Conservation (phyloP, 2,797 vertebrate species). For the Nyctibius grandis region DNA sequence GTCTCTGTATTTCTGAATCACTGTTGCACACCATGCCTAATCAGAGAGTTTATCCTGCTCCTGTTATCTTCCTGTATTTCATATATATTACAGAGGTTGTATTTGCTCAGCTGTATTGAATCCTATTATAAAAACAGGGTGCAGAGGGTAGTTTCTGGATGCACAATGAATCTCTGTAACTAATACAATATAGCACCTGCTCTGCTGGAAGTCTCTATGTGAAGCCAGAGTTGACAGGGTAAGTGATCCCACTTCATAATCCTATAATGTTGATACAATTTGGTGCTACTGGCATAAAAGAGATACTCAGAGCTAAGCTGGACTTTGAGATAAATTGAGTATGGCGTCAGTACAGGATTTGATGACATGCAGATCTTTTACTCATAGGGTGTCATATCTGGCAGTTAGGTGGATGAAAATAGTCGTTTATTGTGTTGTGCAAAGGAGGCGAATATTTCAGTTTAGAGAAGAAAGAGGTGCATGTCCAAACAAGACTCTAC, state of each 20-base stretch:
- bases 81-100: conserved; percentile 22
- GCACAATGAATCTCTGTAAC: conserved; percentile 23
- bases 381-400: neutral
- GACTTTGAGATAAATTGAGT: conserved; percentile 10
- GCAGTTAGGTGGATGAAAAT: neutral
- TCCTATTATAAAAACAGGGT: conserved; percentile 25
- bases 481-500: neutral
- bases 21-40: neutral
- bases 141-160: conserved; percentile 36
- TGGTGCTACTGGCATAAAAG: neutral
- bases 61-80: conserved; percentile 3
- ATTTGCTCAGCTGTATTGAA: conserved; percentile 39
- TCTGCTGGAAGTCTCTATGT: neutral
- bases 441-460: neutral
- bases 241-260: conserved; percentile 24
- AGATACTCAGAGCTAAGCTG: neutral
- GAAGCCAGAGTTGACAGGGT: conserved; percentile 11
- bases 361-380: neutral
- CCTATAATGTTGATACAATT: neutral
- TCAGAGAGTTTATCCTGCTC: neutral
- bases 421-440: neutral
- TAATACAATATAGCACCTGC: neutral
- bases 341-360: neutral
- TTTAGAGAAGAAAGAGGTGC: neutral
- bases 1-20: neutral